Evolutionary conservation across 1,140 invertebrate genomes (phyloP), one percentile per base, ranked within the genome.

Genomic region (Drosophila tristis): DNA sequence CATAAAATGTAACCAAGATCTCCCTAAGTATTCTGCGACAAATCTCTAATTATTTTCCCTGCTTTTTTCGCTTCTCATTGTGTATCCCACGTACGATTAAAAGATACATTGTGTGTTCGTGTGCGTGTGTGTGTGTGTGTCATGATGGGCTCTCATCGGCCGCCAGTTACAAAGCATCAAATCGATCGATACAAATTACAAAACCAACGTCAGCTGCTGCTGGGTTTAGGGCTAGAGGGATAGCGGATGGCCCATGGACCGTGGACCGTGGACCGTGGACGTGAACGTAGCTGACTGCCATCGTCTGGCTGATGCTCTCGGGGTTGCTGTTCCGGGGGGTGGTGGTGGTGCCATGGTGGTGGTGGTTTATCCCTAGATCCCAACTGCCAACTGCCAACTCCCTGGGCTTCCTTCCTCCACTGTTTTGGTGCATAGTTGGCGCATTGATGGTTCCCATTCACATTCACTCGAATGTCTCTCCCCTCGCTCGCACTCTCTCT

Each of bases 101-200:
- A 29, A 25, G 48, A 42, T 20, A 53, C 71, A 72, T 51, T 73
- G 62, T 50, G 55, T 42, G 44, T 23, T 11, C 4, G 11, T 49
- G 44, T 25, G 53, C n/a, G 45, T 58, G 64, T 57, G 65, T 51
- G 53, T 64, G 48, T 16, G 16, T 16, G 16, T 16, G 16, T 16
- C 44, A 66, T 57, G 9, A 39, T 39, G 35, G 35, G 35, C 35
- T 13, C 11, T 39, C 35, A 39, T 39, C 35, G 35, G 35, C 35
- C 57, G 74, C 23, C 63, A 62, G 61, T 57, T 67, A 63, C 74
- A 80, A 74, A 74, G 73, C 74, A 76, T 70, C 71, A 65, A 87
- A 87, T 84, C 75, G 82, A 87, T 87, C 82, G 82, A 87, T 87
- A 77, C 75, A 81, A 79, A 87, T 89, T 82, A 79, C 84, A 89